A percentile compares a stretch with the other conserved stretches of the same genome.
phyloP scores from a whole-genome alignment of 2,888 invertebrate species.

The Pachycephus smyrnensis region DNA sequence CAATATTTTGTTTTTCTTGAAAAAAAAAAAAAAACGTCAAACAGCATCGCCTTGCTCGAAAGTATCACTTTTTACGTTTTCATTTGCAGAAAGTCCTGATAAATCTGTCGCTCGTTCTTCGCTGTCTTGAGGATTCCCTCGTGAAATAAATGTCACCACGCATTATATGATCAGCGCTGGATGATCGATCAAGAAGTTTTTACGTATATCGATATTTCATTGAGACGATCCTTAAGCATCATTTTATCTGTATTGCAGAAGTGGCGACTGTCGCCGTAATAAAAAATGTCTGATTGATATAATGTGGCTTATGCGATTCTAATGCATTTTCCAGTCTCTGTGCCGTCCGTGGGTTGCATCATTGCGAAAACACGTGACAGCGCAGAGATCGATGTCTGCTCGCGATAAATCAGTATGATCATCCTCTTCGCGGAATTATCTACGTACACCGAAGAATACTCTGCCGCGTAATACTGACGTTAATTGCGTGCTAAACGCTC shows the following conservation, averaged over 20 bases:
- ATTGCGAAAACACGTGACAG: background rate
- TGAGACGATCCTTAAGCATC: no score
- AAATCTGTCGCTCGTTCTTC: background rate
- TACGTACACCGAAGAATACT: background rate
- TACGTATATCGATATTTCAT: background rate
- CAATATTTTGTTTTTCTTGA: background rate
- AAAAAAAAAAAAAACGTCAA: background rate
- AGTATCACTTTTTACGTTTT: background rate
- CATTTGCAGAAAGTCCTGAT: background rate
- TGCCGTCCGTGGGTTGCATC: background rate
- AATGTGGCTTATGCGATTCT: background rate
- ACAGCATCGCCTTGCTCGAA: background rate
- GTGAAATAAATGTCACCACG: background rate
- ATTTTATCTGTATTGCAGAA: no score
- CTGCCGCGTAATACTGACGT: background rate
- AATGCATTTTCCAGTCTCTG: background rate
- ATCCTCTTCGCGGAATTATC: background rate
- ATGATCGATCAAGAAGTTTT: background rate
- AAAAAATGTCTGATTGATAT: background rate
- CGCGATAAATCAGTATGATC: background rate
- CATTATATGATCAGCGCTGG: background rate
- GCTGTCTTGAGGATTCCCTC: background rate
- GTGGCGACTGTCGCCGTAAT: background rate
- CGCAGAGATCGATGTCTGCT: background rate
- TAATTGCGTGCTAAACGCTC: background rate